A percentile compares a stretch with the other conserved stretches of the same genome.
Evolutionary conservation across 2,888 invertebrate genomes (phyloP).

Genomic region (Coremacera marginata): DNA sequence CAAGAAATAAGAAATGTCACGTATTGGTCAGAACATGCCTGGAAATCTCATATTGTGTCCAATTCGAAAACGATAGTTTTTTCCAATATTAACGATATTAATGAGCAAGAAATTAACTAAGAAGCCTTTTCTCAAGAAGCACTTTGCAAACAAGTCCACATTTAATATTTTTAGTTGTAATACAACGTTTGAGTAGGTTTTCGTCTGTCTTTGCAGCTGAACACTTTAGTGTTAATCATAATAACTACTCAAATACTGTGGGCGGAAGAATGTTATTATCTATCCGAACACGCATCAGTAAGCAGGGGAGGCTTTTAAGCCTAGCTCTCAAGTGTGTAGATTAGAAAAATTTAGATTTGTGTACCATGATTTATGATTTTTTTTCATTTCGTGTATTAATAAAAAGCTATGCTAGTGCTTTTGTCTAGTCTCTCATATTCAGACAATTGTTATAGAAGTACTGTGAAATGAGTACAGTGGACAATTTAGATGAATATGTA

Average conservation of each 20-base stretch:
- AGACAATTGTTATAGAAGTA: not conserved
- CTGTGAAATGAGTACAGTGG: not conserved
- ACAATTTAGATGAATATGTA: not conserved
- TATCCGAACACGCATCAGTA: not conserved
- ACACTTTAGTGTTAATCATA: not conserved
- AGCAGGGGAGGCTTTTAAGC: not conserved
- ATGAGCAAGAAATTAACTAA: no score
- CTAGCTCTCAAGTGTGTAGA: not conserved
- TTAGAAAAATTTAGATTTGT: slow-evolving; percentile 13
- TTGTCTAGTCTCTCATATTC: not conserved
- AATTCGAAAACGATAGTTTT: no score
- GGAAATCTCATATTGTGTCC: no score
- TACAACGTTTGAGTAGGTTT: not conserved
- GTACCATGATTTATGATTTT: not conserved
- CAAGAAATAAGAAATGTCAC: no score
- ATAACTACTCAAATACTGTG: not conserved
- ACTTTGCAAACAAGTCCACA: no score
- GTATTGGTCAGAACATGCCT: no score
- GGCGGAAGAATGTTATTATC: slow-evolving; percentile 8
- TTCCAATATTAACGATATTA: no score
- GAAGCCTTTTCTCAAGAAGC: no score
- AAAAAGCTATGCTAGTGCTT: not conserved
- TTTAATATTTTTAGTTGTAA: no score
- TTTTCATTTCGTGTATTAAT: not conserved
- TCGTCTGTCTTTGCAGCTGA: no score